Evolutionary conservation across 1,140 invertebrate genomes (phyloP).

Genomic region (Calephelis nemesis): DNA sequence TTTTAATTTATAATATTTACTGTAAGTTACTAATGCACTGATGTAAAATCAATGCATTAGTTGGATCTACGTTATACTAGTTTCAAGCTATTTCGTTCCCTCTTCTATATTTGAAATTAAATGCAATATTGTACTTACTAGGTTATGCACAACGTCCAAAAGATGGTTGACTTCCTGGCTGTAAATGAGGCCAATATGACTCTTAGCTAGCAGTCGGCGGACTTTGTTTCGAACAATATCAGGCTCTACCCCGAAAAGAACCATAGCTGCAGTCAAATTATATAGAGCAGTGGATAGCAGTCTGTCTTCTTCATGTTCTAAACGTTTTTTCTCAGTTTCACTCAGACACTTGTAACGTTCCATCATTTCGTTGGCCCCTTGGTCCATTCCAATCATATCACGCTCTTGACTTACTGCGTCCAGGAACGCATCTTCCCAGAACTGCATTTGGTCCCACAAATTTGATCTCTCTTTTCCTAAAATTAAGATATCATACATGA

Average conservation of each 20-base stretch:
- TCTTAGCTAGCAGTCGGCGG: conserved; percentile 96
- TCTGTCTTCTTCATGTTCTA: conserved; percentile 99
- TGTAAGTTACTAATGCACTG: too few species aligned
- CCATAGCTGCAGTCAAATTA: conserved; percentile 97
- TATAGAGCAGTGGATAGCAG: conserved; percentile 97
- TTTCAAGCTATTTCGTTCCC: too few species aligned
- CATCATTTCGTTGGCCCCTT: conserved; percentile 99
- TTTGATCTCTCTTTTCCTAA: conserved; percentile 83
- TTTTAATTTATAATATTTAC: too few species aligned
- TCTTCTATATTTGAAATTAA: too few species aligned
- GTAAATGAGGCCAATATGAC: conserved; percentile 98
- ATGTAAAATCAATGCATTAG: too few species aligned
- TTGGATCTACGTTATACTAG: too few species aligned
- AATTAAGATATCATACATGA: background rate
- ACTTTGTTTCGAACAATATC: conserved; percentile 94
- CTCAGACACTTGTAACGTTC: conserved; percentile 97
- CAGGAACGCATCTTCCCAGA: conserved; percentile 99
- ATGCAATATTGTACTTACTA: conserved; percentile 83
- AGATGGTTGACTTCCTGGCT: conserved; percentile 98
- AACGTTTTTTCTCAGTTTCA: conserved; percentile 95
- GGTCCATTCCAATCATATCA: conserved; percentile 99
- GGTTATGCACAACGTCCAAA: conserved; percentile 95
- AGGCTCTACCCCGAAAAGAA: conserved; percentile 95
- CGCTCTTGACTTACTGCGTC: conserved; percentile 99
- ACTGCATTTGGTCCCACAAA: conserved; percentile 99